Evolutionary conservation across 2,888 invertebrate genomes (phyloP).

Genomic region (Apomyelois bistriatella): DNA sequence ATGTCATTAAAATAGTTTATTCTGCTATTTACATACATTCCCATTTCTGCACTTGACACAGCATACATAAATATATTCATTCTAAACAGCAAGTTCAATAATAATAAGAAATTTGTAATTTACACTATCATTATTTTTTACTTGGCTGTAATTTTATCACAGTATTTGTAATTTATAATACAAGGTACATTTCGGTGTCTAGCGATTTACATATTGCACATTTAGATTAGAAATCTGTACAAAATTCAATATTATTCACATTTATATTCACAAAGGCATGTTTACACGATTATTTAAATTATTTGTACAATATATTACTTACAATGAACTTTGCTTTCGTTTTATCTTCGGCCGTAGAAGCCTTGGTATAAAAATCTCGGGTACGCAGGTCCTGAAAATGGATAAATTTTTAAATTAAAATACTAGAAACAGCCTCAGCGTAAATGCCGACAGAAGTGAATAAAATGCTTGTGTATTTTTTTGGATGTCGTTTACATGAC

Average conservation of each 20-base stretch:
- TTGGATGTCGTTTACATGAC: no score
- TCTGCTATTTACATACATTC: conserved; percentile 13
- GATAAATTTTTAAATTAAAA: no score
- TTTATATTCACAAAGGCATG: conserved; percentile 12
- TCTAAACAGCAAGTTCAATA: conserved; percentile 7
- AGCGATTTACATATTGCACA: conserved; percentile 13
- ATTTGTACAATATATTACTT: conserved; percentile 18
- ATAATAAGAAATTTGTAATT: conserved; percentile 3
- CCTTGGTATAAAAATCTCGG: conserved; percentile 47
- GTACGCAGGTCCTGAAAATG: conserved; percentile 36
- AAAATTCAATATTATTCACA: neutral
- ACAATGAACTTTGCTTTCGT: conserved; percentile 6
- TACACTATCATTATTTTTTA: conserved; percentile 12
- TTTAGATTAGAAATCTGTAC: conserved; percentile 3
- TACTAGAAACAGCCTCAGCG: no score
- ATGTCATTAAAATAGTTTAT: neutral
- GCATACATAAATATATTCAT: conserved; percentile 12
- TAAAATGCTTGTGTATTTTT: no score
- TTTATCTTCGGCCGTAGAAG: conserved; percentile 42
- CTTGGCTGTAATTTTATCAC: conserved; percentile 23
- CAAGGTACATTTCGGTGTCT: conserved; percentile 10
- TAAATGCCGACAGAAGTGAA: no score
- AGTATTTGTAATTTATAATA: conserved; percentile 14
- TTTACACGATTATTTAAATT: conserved; percentile 18
- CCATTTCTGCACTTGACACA: conserved; percentile 11